Conservation (phyloP, 2,888 invertebrate genomes). For the Odontocolon sp. region DNA sequence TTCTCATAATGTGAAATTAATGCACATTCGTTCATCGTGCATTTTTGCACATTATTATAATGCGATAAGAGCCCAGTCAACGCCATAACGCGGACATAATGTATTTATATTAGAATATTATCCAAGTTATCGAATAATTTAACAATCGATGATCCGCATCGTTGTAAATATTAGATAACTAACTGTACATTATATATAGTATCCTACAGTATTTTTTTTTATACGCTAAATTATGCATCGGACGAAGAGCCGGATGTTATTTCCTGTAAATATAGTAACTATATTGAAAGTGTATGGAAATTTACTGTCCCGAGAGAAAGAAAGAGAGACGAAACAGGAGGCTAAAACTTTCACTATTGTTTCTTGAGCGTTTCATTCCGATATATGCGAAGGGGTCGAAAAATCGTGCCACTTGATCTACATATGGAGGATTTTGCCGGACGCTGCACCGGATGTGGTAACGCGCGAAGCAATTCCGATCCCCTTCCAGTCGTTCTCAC, state of each 20-base stretch:
- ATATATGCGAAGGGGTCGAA: neutral
- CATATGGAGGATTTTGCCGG: conserved; percentile 30
- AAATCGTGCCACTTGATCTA: conserved; percentile 12
- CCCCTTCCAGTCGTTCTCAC: neutral
- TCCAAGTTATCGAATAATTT: conserved; percentile 14
- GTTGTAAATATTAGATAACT: conserved; percentile 25
- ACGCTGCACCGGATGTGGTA: conserved; percentile 50
- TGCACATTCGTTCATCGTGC: no score
- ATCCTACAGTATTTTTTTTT: conserved; percentile 16
- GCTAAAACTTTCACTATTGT: conserved; percentile 52
- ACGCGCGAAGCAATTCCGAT: conserved; percentile 26
- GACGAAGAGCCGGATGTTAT: conserved; percentile 35
- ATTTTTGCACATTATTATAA: neutral
- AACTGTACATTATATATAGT: conserved; percentile 29
- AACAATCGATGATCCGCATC: conserved; percentile 11
- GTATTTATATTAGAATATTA: conserved; percentile 26
- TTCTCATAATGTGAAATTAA: no score
- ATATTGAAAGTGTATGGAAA: conserved; percentile 52
- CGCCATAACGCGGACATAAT: conserved; percentile 1
- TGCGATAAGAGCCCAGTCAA: conserved; percentile 24
- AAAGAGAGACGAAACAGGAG: conserved; percentile 20
- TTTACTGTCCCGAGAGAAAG: conserved; percentile 30
- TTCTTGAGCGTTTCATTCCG: conserved; percentile 11
- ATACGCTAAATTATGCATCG: conserved; percentile 30
- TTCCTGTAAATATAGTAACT: conserved; percentile 39